These are phyloP conservation scores for Helicolenus hilgendorfi DNA, from an alignment of 2,797 vertebrate genomes.

Conservation along the genomic window DNA sequence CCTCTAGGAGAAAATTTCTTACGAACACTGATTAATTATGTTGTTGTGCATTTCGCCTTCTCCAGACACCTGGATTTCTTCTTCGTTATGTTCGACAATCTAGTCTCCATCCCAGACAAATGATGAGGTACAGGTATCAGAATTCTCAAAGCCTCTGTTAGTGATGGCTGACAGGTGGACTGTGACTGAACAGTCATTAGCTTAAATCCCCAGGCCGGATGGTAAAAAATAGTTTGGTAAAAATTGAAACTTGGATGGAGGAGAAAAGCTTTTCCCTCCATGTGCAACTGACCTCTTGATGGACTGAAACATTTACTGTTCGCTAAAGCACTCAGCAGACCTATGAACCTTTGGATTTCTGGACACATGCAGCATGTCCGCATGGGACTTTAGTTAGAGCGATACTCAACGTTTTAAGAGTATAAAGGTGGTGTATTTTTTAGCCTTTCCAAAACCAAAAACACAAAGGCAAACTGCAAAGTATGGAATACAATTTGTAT, in stretches of 20 bases:
- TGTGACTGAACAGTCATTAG: neutral
- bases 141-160: neutral
- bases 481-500: neutral
- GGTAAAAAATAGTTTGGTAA: neutral
- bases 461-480: neutral
- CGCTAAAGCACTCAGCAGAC: neutral
- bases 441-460: neutral
- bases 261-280: neutral
- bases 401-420: neutral
- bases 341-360: neutral
- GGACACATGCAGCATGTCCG: neutral
- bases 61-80: neutral
- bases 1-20: neutral
- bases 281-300: neutral
- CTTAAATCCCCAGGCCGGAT: neutral
- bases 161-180: neutral
- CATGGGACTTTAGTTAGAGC: neutral
- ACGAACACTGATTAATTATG: neutral
- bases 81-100: constrained; percentile 3
- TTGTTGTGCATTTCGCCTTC: neutral
- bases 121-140: neutral
- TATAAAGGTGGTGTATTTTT: neutral
- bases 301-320: neutral
- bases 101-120: neutral
- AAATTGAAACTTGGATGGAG: neutral